Conservation (phyloP, 37 sponge, comb jelly and placozoan genomes). For the Corticium candelabrum region DNA sequence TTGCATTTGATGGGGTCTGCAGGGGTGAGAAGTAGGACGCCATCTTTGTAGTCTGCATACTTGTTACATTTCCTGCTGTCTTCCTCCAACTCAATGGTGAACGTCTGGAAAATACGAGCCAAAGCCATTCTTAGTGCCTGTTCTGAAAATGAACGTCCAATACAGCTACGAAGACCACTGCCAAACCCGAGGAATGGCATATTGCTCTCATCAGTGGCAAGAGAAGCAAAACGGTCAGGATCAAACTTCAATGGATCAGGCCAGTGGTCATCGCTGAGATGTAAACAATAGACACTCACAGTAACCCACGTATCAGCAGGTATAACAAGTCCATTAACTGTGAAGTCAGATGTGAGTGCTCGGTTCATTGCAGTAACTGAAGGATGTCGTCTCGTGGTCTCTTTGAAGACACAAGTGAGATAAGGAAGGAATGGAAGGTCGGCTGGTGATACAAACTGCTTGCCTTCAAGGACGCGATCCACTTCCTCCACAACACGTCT, state of each 20-base stretch:
- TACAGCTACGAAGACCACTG: neutral
- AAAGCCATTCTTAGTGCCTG: neutral
- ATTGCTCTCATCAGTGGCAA: neutral
- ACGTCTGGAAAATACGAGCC: neutral
- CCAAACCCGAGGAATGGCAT: neutral
- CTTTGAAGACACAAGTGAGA: neutral
- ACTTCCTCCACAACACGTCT: neutral
- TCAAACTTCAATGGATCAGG: neutral
- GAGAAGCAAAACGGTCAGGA: neutral
- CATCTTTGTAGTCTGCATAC: no score
- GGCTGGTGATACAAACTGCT: neutral
- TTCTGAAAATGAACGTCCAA: neutral
- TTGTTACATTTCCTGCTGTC: neutral
- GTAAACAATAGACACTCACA: neutral
- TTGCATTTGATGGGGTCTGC: no score
- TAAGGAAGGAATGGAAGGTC: neutral
- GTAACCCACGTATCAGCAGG: neutral
- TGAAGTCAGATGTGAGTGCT: neutral
- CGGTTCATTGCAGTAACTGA: neutral
- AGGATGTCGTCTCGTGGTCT: neutral
- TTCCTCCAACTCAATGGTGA: neutral
- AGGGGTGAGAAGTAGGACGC: no score
- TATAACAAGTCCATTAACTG: neutral
- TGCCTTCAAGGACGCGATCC: neutral
- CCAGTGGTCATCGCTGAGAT: neutral